Base-by-base conservation (phyloP, 2,797 vertebrate species). In the Rhyacichthys aspro region DNA sequence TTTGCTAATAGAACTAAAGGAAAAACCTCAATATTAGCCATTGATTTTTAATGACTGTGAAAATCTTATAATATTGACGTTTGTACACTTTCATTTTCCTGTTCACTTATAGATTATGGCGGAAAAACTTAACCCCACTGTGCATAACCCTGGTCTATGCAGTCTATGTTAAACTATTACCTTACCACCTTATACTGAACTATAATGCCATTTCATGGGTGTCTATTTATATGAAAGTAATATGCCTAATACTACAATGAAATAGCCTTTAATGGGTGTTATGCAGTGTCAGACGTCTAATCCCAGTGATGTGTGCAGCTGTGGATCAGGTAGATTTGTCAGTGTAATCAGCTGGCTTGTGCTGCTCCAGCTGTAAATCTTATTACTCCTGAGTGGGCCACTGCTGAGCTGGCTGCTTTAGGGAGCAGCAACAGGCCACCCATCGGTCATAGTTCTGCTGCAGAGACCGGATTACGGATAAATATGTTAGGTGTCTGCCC, bases 401-500 rank as follows among this genome's bases (percentile, higher is more conserved):
- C 79, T 64, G 83, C 81, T 72, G 85, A 82, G 85, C 68, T 50
- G 73, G 74, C 79, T 76, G 81, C 81, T 82, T 61, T 43, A 59
- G 66, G 76, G 76, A 73, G 78, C 82, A 74, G 77, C 78, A 79
- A 72, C 82, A 75, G 82, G 85, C 83, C 84, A 71, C 73, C 41
- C 78, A 84, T 87, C 85, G 88, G 90, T 89, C 89, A 90, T 87
- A 70, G 88, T 71, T 69, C 83, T 23, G 77, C 83, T 70, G 69
- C 2, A 58, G 53, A 77, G 83, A 88, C 82, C 86, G 67, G 86
- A 90, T 92, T 89, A 87, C 77, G 81, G 83, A 89, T 89, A 88
- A 91, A 87, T 84, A 86, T 83, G 84, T 86, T 82, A 85, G 86
- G 82, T 85, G 84, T 86, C 84, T 69, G 88, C 85, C 85, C 73